Conservation (phyloP, 2,888 invertebrate genomes). For the Ophion costatus region DNA sequence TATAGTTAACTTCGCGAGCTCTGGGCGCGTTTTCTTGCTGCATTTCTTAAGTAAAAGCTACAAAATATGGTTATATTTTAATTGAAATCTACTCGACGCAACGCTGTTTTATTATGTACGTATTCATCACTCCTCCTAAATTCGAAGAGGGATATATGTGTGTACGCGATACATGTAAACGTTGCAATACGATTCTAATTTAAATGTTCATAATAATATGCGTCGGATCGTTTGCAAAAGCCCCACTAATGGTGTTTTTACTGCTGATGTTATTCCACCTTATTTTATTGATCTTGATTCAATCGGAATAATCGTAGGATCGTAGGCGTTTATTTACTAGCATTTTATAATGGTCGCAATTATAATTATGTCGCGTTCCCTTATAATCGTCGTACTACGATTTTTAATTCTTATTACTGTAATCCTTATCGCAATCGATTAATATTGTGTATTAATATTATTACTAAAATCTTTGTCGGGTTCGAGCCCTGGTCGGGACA, state of each 20-base stretch:
- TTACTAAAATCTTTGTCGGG: constrained; percentile 68
- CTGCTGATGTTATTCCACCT: constrained; percentile 44
- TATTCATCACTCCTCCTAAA: constrained; percentile 46
- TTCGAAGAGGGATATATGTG: constrained; percentile 20
- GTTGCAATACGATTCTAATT: constrained; percentile 17
- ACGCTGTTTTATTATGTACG: constrained; percentile 39
- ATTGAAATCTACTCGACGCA: constrained; percentile 63
- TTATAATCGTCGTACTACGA: constrained; percentile 41
- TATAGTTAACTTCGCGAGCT: constrained; percentile 80
- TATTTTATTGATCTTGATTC: constrained; percentile 35
- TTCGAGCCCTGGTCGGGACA: constrained; percentile 68
- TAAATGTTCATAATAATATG: constrained; percentile 26
- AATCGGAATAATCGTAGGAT: constrained; percentile 49
- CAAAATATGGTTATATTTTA: constrained; percentile 78
- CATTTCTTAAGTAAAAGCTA: constrained; percentile 78
- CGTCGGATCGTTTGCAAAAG: constrained; percentile 56
- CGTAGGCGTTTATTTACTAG: constrained; percentile 58
- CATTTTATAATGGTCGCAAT: constrained; percentile 63
- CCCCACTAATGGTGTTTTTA: constrained; percentile 46
- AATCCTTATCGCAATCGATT: constrained; percentile 46
- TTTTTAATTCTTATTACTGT: constrained; percentile 12
- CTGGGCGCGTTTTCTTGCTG: constrained; percentile 54
- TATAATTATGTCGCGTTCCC: constrained; percentile 68
- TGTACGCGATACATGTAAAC: constrained; percentile 37
- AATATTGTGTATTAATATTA: constrained; percentile 61